These are phyloP conservation scores for Serranus cabrilla DNA, from an alignment of 2,797 vertebrate genomes.

Conservation along the genomic window DNA sequence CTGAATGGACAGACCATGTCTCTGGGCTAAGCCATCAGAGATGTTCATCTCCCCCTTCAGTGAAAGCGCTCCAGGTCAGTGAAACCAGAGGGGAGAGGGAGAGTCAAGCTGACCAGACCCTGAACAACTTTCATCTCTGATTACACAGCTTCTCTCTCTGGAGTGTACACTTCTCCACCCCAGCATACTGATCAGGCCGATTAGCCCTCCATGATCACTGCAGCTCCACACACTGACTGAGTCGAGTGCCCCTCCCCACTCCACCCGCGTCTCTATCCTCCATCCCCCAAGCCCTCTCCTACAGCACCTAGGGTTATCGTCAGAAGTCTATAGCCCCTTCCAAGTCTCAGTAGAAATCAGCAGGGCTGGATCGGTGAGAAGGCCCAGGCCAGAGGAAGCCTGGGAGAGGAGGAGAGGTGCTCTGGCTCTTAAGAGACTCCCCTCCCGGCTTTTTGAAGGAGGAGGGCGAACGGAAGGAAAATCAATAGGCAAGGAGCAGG, in stretches of 20 bases:
- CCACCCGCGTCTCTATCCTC: conserved; percentile 26
- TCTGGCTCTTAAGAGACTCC: conserved; percentile 72
- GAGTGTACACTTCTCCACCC: conserved; percentile 63
- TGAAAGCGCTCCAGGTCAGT: conserved; percentile 74
- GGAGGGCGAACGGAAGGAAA: conserved; percentile 78
- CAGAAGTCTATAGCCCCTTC: conserved; percentile 73
- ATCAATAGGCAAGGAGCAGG: conserved; percentile 76
- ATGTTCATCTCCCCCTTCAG: conserved; percentile 59
- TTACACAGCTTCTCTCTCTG: conserved; percentile 72
- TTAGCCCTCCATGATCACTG: conserved; percentile 62
- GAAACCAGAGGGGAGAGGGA: conserved; percentile 60
- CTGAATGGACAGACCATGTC: conserved; percentile 35
- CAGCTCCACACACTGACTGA: conserved; percentile 57
- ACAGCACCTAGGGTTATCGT: conserved; percentile 75
- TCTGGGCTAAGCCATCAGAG: conserved; percentile 68
- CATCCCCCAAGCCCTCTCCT: conserved; percentile 51
- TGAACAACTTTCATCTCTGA: conserved; percentile 79
- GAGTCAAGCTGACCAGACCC: conserved; percentile 74
- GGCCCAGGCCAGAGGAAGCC: conserved; percentile 62
- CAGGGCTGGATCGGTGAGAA: conserved; percentile 68
- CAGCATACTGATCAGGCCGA: conserved; percentile 73
- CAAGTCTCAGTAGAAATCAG: conserved; percentile 79
- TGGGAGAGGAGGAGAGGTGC: conserved; percentile 72
- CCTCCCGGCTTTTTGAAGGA: conserved; percentile 76
- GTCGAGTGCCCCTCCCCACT: background rate